phyloP scores from a whole-genome alignment of 2,888 invertebrate genomes.

The Iphiclides podalirius region DNA sequence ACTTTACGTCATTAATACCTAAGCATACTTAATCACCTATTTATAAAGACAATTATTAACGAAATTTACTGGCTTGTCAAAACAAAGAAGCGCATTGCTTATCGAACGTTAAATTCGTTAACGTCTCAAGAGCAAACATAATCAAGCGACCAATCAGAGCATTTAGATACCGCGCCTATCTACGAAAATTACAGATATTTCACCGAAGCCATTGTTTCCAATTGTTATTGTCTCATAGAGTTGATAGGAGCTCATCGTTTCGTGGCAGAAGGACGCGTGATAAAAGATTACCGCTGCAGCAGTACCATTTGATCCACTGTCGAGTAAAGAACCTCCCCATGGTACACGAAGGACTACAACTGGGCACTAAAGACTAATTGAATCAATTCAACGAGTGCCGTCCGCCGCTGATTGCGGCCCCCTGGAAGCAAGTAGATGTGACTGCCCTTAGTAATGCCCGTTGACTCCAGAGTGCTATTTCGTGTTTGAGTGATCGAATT shows the following conservation, averaged over 20 bases:
- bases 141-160: constrained; percentile 60
- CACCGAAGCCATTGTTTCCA: constrained; percentile 49
- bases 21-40: constrained; percentile 22
- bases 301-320: constrained; percentile 66
- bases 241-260: constrained; percentile 30
- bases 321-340: constrained; percentile 49
- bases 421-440: constrained; percentile 26
- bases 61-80: constrained; percentile 39
- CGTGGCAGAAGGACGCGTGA: constrained; percentile 54
- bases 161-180: constrained; percentile 52
- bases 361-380: constrained; percentile 49
- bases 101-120: constrained; percentile 38
- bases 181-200: constrained; percentile 45
- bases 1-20: constrained; percentile 3
- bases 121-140: constrained; percentile 56
- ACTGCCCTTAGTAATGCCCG: constrained; percentile 16
- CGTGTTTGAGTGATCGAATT: constrained; percentile 23
- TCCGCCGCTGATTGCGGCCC: constrained; percentile 60
- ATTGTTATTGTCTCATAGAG: constrained; percentile 25
- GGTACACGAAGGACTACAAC: constrained; percentile 22
- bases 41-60: constrained; percentile 20
- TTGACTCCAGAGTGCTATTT: constrained; percentile 25
- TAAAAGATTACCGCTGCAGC: constrained; percentile 68
- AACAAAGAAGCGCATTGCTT: constrained; percentile 55
- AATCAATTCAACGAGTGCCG: constrained; percentile 67